Conservation (phyloP, 2,888 invertebrate genomes). For the Synanthedon andrenaeformis region DNA sequence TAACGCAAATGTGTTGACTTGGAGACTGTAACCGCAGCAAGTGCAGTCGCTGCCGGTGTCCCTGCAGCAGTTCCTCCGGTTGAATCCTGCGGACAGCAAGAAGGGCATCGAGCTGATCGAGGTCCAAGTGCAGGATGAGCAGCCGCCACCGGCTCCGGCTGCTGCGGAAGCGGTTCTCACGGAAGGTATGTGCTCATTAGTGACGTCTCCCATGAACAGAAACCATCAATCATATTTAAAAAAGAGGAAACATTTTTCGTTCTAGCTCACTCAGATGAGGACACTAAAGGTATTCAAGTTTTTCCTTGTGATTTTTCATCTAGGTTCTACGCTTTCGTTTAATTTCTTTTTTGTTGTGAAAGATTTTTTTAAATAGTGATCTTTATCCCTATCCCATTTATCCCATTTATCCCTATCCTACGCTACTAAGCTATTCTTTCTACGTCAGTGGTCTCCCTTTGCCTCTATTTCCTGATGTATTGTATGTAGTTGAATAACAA, state of each 20-base stretch:
- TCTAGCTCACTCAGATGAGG: not conserved
- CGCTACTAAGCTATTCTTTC: no score
- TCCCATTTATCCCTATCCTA: no score
- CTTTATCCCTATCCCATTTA: no score
- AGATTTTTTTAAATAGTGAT: no score
- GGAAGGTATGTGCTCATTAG: slow-evolving; percentile 26
- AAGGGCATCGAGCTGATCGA: slow-evolving; percentile 18
- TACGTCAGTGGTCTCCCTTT: no score
- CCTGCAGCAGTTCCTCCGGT: slow-evolving; percentile 51
- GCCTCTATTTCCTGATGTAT: no score
- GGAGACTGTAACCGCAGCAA: slow-evolving; percentile 26
- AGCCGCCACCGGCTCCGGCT: slow-evolving; percentile 1
- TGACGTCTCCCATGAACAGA: not conserved
- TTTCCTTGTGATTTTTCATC: no score
- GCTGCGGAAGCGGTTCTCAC: slow-evolving; percentile 35
- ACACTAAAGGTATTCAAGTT: not conserved
- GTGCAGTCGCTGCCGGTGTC: slow-evolving; percentile 46
- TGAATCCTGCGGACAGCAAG: slow-evolving; percentile 36
- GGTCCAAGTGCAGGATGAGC: slow-evolving; percentile 27
- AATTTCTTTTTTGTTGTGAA: no score
- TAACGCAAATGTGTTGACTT: no score
- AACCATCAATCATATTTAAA: not conserved
- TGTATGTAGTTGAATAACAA: no score
- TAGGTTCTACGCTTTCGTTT: no score
- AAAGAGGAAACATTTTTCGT: not conserved